A percentile compares a stretch with the other conserved stretches of the same genome.
Conservation (phyloP, 2,113 vertebrate genomes). For the Poeciliopsis retropinna region DNA sequence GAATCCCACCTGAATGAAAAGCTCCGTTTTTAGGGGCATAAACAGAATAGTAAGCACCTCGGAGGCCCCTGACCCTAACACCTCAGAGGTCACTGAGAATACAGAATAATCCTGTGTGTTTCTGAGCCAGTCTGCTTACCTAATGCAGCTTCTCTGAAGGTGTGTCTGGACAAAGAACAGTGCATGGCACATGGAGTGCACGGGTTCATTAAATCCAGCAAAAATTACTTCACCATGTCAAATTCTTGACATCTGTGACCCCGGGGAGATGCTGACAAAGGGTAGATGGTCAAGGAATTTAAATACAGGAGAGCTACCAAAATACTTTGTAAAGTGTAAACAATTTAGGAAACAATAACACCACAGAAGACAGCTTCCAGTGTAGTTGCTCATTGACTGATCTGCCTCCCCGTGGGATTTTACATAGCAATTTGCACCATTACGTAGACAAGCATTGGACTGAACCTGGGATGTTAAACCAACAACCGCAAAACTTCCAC, state of each 20-base stretch:
- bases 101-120: conserved; percentile 57
- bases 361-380: neutral
- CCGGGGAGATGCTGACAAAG: neutral
- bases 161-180: conserved; percentile 63
- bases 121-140: conserved; percentile 46
- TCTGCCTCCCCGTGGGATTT: neutral
- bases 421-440: neutral
- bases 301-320: neutral
- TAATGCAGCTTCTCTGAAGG: conserved; percentile 44
- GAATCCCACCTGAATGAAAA: conserved; percentile 53
- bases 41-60: conserved; percentile 43
- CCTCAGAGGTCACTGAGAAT: conserved; percentile 56
- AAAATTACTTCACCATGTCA: conserved; percentile 6
- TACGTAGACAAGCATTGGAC: neutral
- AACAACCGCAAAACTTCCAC: neutral
- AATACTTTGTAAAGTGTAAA: neutral
- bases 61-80: conserved; percentile 63
- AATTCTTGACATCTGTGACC: conserved; percentile 9
- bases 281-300: neutral
- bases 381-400: too few species aligned
- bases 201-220: conserved; percentile 5
- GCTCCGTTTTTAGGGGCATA: conserved; percentile 38
- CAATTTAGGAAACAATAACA: neutral
- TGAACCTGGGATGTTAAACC: neutral
- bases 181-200: conserved; percentile 2